Evolutionary conservation across 2,113 vertebrate species (phyloP).

Genomic region (Neolamprologus modestus): DNA sequence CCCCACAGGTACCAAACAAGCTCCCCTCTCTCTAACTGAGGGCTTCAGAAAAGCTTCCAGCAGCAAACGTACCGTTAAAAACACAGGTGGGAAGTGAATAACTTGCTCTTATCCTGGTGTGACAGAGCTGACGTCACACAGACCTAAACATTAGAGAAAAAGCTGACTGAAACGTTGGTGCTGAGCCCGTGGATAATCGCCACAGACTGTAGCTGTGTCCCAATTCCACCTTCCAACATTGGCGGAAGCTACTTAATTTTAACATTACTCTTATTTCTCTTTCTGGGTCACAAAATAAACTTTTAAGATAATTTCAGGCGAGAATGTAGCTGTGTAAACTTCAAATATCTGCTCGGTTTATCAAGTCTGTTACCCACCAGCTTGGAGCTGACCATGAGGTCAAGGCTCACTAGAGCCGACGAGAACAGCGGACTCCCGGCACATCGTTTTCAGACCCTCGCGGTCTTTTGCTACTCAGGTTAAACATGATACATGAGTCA

Average conservation of each 20-base stretch:
- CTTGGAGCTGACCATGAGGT: not conserved
- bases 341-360: not conserved
- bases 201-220: not conserved
- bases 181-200: not conserved
- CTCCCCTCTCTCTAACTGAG: rapidly evolving
- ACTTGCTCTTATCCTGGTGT: not conserved
- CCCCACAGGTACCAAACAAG: not conserved
- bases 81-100: not conserved
- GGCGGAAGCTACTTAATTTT: rapidly evolving
- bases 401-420: not conserved
- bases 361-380: not conserved
- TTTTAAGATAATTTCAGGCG: not conserved
- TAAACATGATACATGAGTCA: rapidly evolving
- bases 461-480: not conserved
- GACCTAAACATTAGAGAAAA: not conserved
- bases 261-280: rapidly evolving
- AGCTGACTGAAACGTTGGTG: rapidly evolving
- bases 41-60: not conserved
- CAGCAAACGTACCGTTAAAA: not conserved
- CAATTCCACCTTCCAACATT: not conserved
- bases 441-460: not conserved
- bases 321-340: rapidly evolving
- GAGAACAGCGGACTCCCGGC: not conserved
- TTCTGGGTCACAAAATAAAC: not conserved
- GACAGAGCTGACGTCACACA: not conserved